Evolutionary conservation across 2,797 vertebrate genomes (phyloP), one percentile per base, ranked within the genome.

Genomic region (Cryptoprocta ferox): DNA sequence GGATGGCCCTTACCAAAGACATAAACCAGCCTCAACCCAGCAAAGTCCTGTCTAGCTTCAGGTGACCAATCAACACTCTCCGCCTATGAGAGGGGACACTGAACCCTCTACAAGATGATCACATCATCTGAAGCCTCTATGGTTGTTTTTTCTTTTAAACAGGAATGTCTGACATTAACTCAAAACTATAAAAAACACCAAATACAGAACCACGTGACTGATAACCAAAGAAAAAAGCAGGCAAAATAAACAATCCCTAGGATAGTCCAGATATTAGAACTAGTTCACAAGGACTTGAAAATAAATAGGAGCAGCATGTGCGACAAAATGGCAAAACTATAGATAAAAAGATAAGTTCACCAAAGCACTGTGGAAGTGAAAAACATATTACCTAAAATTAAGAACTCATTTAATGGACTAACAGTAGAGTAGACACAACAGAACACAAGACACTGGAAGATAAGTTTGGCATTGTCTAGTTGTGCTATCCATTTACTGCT

Each of bases 181-280:
- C 71, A 75, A 93, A 93, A 93, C 48, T 89, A 82, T 2, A 18
- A 65, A 42, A 96, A 95, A 95, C 12, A 26, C 26, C 80, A 92
- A 73, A 86, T 24, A 80, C 12, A 83, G 32, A 59, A 37, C 24
- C 56, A 83, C 0, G 5, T 53, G 76, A 87, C 21, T 61, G 16
- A 78, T 61, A 89, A 89, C 48, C 56, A 83, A 71, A 39, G 26
- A 11, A 45, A 80, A 95, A 86, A 81, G 53, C 19, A 78, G 9
- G 32, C 59, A 92, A 48, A 94, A 71, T 15, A 89, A 89, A 82
- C 0, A 71, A 82, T 68, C 2, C 30, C 30, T 80, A 81, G 48
- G 12, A 42, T 61, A 80, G 16, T 87, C 42, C 39, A 94, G 63
- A 94, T 65, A 84, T 14, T n/a, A 56, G 19, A 89, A 90, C 1